Evolutionary conservation across 2,113 vertebrate species (phyloP).

Genomic region (Nymphicus hollandicus): DNA sequence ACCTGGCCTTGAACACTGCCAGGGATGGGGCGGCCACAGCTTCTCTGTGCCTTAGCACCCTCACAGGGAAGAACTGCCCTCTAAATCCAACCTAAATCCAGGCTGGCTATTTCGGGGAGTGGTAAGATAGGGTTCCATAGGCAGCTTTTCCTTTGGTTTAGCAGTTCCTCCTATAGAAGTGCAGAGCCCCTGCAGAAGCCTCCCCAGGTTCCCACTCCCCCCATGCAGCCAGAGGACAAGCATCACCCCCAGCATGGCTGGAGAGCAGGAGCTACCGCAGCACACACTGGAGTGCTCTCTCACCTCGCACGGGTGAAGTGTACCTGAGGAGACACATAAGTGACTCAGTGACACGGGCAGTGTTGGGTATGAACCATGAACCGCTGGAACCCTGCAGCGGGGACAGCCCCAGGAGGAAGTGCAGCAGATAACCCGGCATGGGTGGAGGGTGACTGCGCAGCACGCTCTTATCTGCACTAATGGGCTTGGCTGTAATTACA

Average conservation of each 20-base stretch:
- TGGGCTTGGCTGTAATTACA: background rate
- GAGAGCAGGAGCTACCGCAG: background rate
- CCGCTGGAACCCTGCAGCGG: background rate
- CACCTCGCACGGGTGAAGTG: fast-evolving
- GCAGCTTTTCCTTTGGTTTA: background rate
- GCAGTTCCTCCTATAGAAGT: background rate
- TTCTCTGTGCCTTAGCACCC: no score
- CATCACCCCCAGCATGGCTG: fast-evolving
- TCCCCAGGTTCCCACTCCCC: background rate
- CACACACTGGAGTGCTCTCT: fast-evolving
- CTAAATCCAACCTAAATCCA: background rate
- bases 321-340: background rate
- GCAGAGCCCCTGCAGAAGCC: background rate
- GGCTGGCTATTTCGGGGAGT: background rate
- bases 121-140: fast-evolving
- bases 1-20: no score
- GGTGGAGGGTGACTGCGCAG: background rate
- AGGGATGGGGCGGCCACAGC: no score
- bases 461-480: background rate
- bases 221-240: background rate
- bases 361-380: background rate
- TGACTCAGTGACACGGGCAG: background rate
- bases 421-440: background rate
- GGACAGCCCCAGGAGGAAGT: background rate
- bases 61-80: background rate